Percentiles rank a stretch among this genome's conserved stretches.
phyloP scores from a whole-genome alignment of 2,888 invertebrate genomes.

The Agrotis ipsilon region DNA sequence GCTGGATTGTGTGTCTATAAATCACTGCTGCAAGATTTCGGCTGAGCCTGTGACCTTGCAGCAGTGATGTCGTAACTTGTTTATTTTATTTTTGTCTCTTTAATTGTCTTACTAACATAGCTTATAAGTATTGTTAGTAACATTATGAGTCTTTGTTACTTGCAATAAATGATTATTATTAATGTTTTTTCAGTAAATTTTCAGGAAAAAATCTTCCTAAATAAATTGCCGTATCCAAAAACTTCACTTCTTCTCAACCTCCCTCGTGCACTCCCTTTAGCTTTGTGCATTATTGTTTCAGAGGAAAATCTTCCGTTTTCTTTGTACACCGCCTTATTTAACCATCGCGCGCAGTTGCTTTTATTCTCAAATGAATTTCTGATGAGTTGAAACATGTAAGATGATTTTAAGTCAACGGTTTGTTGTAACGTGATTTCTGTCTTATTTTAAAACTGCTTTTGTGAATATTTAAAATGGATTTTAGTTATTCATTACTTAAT shows the following conservation, averaged over 20 bases:
- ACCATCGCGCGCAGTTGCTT: conserved; percentile 57
- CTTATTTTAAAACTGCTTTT: conserved; percentile 1
- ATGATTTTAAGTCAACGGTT: conserved; percentile 12
- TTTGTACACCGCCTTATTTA: conserved; percentile 71
- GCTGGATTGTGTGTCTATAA: too few species aligned
- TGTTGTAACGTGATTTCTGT: not conserved
- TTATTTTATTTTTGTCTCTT: too few species aligned
- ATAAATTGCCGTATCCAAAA: conserved; percentile 37
- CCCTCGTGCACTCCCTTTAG: conserved; percentile 53
- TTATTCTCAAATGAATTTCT: conserved; percentile 59
- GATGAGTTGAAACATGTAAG: conserved; percentile 39
- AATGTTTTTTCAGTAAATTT: too few species aligned
- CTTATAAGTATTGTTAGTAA: too few species aligned
- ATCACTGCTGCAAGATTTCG: too few species aligned
- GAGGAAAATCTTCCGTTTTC: conserved; percentile 71
- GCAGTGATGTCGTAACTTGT: too few species aligned
- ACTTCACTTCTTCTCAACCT: not conserved
- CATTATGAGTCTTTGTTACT: too few species aligned
- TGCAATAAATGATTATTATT: too few species aligned
- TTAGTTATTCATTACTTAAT: not conserved
- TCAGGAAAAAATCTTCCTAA: not conserved
- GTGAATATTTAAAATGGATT: not conserved
- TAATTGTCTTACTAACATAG: too few species aligned
- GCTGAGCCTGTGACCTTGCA: too few species aligned
- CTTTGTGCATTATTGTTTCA: conserved; percentile 77